Base-by-base conservation (phyloP, 2,888 invertebrate genomes). In the Penaeus monodon region DNA sequence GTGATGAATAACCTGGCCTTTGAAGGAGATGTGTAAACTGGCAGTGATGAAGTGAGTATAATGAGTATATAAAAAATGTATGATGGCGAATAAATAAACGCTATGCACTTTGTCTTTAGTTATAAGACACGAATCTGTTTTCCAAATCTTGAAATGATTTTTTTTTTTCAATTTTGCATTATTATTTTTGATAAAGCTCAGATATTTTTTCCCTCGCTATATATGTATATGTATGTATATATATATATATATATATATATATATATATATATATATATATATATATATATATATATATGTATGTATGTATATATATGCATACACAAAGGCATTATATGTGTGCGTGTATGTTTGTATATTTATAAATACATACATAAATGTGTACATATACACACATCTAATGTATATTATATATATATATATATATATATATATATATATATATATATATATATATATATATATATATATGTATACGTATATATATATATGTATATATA, bases 31-130 rank as follows among this genome's bases (percentile, higher is more conserved):
- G 38, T 17, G 38, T 73, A 73, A 73, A 33, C 22, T 73, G 73
- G 73, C 73, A 73, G 73, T 73, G 73, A 73, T 73, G 73, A 73
- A 73, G 73, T 73, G 73, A 73, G 73, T 73, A 73, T 73, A 57
- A 57, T 20, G 57, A 57, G 57, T 57, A 57, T 57, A 57, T 57
- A 57, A 57, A 57, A 8, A 57, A 57, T 57, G 57, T 57, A 57
- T 20, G 10, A 57, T 57, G 57, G 57, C 57, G 57, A 12, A 17
- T 14, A 14, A 57, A 17, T 57, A 33, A 38, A 29, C 22, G 73
- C 22, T 73, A 17, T 73, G 22, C 14, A 73, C 22, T 27, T n/a
- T 73, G 22, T 27, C 20, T 33, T 8, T 29, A 38, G 73, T 29
- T 33, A 14, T n/a, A 73, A 73, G 38, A 29, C 7, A 3, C 57